Evolutionary conservation across 2,113 vertebrate species (phyloP).

Genomic region (Saimiri boliviensis): DNA sequence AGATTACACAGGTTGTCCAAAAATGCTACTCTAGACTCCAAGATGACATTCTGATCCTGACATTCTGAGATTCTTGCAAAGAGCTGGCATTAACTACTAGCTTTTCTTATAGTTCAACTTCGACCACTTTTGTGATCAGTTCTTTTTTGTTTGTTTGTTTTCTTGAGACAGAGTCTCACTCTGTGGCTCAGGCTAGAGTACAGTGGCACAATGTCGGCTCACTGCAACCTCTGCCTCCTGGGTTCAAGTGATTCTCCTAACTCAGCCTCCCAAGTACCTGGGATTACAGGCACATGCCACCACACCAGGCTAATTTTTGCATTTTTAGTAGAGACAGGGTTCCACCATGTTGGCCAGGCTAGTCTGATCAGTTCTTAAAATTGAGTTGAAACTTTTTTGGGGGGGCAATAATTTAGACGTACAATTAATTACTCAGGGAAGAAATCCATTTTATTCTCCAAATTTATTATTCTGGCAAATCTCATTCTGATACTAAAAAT

Average conservation of each 20-base stretch:
- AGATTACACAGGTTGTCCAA: background rate
- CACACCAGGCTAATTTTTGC: no score
- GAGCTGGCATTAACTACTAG: background rate
- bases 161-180: no score
- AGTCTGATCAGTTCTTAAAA: background rate
- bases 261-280: no score
- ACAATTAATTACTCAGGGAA: background rate
- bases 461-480: background rate
- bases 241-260: no score
- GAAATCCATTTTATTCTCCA: background rate
- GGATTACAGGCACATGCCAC: no score
- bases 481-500: background rate
- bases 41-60: background rate
- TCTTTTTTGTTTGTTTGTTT: no score
- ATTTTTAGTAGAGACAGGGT: no score
- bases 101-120: background rate
- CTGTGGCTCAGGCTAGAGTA: no score
- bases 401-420: background rate
- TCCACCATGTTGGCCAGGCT: no score
- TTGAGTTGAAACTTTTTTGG: background rate
- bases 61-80: background rate
- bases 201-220: no score
- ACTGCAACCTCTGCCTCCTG: no score
- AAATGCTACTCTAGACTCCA: background rate
- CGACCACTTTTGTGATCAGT: background rate